These are phyloP conservation scores for Xylocampa areola DNA, from an alignment of 2,888 invertebrate genomes.

Conservation along the genomic window DNA sequence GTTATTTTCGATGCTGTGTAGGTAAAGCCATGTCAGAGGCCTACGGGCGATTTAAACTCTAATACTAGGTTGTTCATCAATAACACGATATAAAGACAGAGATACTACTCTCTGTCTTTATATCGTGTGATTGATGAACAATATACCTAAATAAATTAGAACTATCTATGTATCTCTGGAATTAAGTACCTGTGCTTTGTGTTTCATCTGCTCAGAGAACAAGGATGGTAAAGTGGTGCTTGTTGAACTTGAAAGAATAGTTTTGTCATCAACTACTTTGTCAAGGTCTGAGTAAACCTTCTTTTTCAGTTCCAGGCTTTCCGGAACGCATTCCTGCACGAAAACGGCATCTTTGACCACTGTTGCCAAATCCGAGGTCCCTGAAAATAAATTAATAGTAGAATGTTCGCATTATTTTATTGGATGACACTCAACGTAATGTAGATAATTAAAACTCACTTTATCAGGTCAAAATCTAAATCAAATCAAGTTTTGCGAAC, in stretches of 20 bases:
- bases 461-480: no score
- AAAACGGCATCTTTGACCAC: slow-evolving; percentile 94
- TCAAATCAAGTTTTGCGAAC: no score
- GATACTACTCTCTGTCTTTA: no score
- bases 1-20: no score
- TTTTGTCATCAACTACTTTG: slow-evolving; percentile 92
- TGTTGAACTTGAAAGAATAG: slow-evolving; percentile 97
- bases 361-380: slow-evolving; percentile 91
- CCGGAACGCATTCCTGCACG: slow-evolving; percentile 98
- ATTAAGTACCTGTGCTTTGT: slow-evolving; percentile 89
- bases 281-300: slow-evolving; percentile 95
- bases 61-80: no score
- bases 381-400: slow-evolving; percentile 69
- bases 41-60: no score
- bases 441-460: no score
- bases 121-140: no score
- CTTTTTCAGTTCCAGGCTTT: slow-evolving; percentile 95
- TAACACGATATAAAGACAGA: no score
- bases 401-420: no score
- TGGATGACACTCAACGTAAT: no score
- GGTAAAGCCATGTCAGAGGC: no score
- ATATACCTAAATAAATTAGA: background rate
- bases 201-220: slow-evolving; percentile 94
- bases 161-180: background rate
- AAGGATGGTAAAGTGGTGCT: slow-evolving; percentile 97